Conservation (phyloP, 2,888 invertebrate genomes). For the Osmoderma eremita region DNA sequence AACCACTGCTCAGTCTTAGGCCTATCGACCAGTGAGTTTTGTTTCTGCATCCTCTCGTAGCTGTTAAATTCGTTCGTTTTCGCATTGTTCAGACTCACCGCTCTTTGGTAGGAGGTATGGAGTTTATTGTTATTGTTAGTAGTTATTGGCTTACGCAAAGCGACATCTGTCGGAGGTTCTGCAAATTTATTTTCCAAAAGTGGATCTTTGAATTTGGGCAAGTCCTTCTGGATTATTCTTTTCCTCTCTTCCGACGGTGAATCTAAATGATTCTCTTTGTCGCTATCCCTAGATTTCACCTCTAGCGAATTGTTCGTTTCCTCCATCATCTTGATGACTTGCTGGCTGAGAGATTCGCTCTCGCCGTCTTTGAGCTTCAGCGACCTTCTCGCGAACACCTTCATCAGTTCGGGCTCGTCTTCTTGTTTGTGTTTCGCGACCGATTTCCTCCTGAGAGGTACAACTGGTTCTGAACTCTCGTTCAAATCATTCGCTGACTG, state of each 20-base stretch:
- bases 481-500: constrained; percentile 40
- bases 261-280: constrained; percentile 75
- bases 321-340: constrained; percentile 66
- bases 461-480: constrained; percentile 58
- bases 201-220: constrained; percentile 52
- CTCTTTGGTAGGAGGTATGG: constrained; percentile 45
- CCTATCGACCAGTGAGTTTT: constrained; percentile 55
- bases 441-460: constrained; percentile 70
- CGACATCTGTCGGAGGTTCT: constrained; percentile 53
- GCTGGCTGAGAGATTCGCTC: constrained; percentile 69
- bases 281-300: constrained; percentile 74
- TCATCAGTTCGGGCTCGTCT: constrained; percentile 82
- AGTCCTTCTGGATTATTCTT: constrained; percentile 54
- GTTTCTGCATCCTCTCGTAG: constrained; percentile 57
- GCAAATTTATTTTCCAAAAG: constrained; percentile 51
- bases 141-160: constrained; percentile 54
- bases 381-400: constrained; percentile 84
- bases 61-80: constrained; percentile 51
- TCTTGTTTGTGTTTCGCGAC: constrained; percentile 67
- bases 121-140: constrained; percentile 46
- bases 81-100: constrained; percentile 55
- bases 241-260: constrained; percentile 66
- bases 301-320: constrained; percentile 61
- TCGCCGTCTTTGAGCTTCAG: constrained; percentile 81
- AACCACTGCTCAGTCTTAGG: constrained; percentile 58